phyloP scores from a whole-genome alignment of 2,797 vertebrate genomes.

The Tangara arthus region DNA sequence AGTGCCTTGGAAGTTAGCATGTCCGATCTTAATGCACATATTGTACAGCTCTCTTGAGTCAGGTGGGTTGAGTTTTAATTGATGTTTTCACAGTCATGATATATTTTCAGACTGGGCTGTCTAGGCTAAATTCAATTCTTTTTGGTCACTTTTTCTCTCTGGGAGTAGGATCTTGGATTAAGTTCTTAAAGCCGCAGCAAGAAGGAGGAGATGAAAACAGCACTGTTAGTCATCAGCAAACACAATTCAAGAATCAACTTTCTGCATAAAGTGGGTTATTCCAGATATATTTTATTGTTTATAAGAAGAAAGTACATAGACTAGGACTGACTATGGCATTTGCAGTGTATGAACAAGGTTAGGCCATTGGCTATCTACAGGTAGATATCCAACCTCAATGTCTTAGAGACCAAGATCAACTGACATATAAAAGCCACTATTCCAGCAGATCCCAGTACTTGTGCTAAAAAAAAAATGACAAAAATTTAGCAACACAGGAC shows the following conservation, averaged over 20 bases:
- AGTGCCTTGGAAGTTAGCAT: background rate
- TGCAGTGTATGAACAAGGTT: background rate
- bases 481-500: background rate
- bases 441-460: background rate
- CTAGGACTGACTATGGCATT: background rate
- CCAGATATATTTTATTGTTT: background rate
- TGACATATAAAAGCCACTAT: background rate
- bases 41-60: background rate
- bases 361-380: background rate
- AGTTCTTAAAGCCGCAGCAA: background rate
- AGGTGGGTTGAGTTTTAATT: background rate
- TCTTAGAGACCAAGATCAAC: background rate
- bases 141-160: background rate
- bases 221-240: background rate
- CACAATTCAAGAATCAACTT: background rate
- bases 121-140: background rate
- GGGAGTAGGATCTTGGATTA: background rate
- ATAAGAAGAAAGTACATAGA: background rate
- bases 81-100: background rate
- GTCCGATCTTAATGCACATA: slow-evolving; percentile 6
- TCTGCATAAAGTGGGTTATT: background rate
- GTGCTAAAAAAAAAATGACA: background rate
- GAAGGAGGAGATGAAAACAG: background rate
- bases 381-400: background rate
- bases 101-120: background rate